A percentile compares a stretch with the other conserved stretches of the same genome.
Evolutionary conservation across 2,797 vertebrate species (phyloP).

Genomic region (Pipistrellus kuhlii): DNA sequence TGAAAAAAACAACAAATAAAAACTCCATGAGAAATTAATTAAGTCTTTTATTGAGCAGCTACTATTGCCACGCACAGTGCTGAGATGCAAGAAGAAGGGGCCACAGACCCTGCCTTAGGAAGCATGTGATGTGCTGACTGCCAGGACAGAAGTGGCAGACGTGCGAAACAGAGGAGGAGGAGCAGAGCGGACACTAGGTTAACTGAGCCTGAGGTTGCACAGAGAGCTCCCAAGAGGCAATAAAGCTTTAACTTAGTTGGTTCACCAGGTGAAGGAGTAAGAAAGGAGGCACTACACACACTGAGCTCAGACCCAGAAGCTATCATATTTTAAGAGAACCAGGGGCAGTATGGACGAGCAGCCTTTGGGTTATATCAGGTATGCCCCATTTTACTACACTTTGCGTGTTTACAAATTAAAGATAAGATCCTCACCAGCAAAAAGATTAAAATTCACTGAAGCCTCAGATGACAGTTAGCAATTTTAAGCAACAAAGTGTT

Average conservation of each 20-base stretch:
- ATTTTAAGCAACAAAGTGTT: not conserved
- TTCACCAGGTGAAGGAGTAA: not conserved
- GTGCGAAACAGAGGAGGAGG: not conserved
- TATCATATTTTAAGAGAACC: not conserved
- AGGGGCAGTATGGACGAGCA: not conserved
- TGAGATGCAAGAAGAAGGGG: not conserved
- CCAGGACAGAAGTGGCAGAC: not conserved
- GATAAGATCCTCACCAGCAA: not conserved
- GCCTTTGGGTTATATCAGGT: not conserved
- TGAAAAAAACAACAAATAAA: constrained; percentile 25
- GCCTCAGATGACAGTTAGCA: not conserved
- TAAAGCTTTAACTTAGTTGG: not conserved
- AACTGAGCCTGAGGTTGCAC: not conserved
- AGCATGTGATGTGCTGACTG: not conserved
- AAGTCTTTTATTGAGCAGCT: not conserved
- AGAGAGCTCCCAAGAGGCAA: not conserved
- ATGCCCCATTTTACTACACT: not conserved
- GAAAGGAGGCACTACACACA: not conserved
- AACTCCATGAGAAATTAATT: not conserved
- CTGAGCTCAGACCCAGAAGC: not conserved
- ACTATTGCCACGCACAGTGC: not conserved
- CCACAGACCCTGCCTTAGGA: not conserved
- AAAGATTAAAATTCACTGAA: not conserved
- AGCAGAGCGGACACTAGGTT: not conserved
- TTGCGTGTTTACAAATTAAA: not conserved